phyloP scores from a whole-genome alignment of 2,888 invertebrate species.

The Herminia tarsipennalis region DNA sequence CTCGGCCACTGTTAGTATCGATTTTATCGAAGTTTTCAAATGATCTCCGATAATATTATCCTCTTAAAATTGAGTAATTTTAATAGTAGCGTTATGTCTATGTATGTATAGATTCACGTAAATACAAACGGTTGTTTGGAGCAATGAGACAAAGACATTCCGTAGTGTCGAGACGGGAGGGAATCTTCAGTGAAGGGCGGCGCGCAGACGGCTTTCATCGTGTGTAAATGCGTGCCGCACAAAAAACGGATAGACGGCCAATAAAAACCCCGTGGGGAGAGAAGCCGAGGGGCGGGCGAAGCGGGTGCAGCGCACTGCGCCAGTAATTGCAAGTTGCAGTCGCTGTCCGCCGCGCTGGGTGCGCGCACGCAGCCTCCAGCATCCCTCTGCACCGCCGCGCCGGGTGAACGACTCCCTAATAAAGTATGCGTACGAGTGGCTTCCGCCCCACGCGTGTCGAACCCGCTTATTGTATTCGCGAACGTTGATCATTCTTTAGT shows the following conservation, averaged over 20 bases:
- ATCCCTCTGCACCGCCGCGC: conserved; percentile 38
- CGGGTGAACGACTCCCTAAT: conserved; percentile 49
- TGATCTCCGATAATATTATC: conserved; percentile 16
- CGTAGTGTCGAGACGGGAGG: conserved; percentile 70
- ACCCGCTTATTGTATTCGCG: conserved; percentile 49
- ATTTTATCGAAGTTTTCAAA: conserved; percentile 24
- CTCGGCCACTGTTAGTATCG: conserved; percentile 44
- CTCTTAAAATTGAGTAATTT: background rate
- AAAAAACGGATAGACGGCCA: conserved; percentile 82
- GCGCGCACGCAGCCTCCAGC: conserved; percentile 81
- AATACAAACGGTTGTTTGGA: conserved; percentile 49
- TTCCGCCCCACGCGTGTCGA: conserved; percentile 40
- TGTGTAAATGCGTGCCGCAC: conserved; percentile 75
- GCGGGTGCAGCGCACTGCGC: conserved; percentile 72
- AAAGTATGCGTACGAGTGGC: conserved; percentile 57
- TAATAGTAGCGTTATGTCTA: conserved; percentile 10
- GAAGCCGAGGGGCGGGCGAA: conserved; percentile 79
- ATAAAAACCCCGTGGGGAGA: conserved; percentile 82
- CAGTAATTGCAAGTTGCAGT: conserved; percentile 77
- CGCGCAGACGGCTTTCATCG: conserved; percentile 76
- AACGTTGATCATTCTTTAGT: conserved; percentile 50
- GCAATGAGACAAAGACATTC: conserved; percentile 75
- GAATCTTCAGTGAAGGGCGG: conserved; percentile 76
- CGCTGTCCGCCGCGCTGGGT: conserved; percentile 74
- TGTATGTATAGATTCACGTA: conserved; percentile 37